Percentiles rank a stretch among this genome's conserved stretches.
Evolutionary conservation across 1,140 invertebrate genomes (phyloP).

Genomic region (Fopius arisanus): DNA sequence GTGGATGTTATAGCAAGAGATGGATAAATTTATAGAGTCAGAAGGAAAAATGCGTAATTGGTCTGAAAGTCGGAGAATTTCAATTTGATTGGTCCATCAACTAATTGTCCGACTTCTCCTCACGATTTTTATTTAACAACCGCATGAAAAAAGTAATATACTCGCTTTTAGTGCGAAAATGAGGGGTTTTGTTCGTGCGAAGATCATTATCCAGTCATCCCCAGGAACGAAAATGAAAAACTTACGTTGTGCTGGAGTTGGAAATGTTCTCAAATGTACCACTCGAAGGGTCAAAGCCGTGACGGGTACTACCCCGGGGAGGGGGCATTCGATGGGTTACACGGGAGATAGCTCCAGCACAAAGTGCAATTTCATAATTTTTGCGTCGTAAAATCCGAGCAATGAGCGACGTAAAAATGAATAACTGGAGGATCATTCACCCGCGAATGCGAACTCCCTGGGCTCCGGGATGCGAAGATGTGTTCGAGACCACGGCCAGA

Average conservation of each 20-base stretch:
- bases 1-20: too few species aligned
- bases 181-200: too few species aligned
- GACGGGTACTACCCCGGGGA: conserved; percentile 19
- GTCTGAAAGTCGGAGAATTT: too few species aligned
- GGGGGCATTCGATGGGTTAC: not conserved
- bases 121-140: too few species aligned
- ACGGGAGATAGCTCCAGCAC: conserved; percentile 38
- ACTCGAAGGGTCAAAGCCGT: conserved; percentile 26
- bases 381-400: conserved; percentile 63
- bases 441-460: conserved; percentile 13
- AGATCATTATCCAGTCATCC: too few species aligned
- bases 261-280: not conserved
- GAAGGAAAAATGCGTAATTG: too few species aligned
- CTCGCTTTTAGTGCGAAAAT: too few species aligned
- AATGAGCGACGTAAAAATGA: conserved; percentile 59
- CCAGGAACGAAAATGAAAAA: too few species aligned
- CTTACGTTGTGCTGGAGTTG: not conserved
- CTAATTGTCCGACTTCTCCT: too few species aligned
- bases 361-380: conserved; percentile 64
- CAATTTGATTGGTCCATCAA: too few species aligned
- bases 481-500: not conserved
- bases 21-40: too few species aligned
- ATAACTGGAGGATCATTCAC: conserved; percentile 27
- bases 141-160: too few species aligned
- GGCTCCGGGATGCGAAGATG: not conserved